Percentiles rank a stretch among this genome's conserved stretches.
phyloP scores from a whole-genome alignment of 2,888 invertebrate species.

The Anodontia alba region DNA sequence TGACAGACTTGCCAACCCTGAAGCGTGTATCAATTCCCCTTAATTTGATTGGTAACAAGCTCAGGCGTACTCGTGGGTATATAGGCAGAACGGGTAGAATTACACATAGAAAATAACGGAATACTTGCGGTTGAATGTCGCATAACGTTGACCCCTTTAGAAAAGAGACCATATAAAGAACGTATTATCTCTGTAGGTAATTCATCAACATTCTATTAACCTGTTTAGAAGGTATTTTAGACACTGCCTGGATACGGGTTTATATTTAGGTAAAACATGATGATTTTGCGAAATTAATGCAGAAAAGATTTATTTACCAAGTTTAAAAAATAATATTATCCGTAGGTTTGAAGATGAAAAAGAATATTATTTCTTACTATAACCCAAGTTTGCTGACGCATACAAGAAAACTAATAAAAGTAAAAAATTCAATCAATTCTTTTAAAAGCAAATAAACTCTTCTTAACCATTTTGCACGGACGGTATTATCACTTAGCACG shows the following conservation, averaged over 20 bases:
- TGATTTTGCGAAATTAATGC: conserved; percentile 11
- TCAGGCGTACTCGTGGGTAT: conserved; percentile 7
- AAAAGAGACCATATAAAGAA: background rate
- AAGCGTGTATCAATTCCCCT: no score
- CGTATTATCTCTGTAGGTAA: background rate
- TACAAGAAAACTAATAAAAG: no score
- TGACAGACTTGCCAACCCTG: no score
- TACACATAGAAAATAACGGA: conserved; percentile 8
- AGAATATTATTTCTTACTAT: no score
- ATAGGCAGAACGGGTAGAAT: background rate
- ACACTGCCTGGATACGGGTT: conserved; percentile 12
- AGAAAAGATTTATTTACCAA: background rate
- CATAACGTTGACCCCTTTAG: background rate
- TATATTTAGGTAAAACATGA: conserved; percentile 12
- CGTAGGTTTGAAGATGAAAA: no score
- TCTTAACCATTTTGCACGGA: no score
- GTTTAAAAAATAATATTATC: background rate
- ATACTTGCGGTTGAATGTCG: conserved; percentile 9
- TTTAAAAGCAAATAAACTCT: no score
- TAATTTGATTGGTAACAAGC: conserved; percentile 1
- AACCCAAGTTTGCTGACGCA: no score
- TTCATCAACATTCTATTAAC: background rate
- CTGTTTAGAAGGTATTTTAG: background rate
- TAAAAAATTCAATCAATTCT: no score
- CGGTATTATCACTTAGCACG: no score